phyloP scores from a whole-genome alignment of 2,113 vertebrate species.

The Malurus alboscapulatus region DNA sequence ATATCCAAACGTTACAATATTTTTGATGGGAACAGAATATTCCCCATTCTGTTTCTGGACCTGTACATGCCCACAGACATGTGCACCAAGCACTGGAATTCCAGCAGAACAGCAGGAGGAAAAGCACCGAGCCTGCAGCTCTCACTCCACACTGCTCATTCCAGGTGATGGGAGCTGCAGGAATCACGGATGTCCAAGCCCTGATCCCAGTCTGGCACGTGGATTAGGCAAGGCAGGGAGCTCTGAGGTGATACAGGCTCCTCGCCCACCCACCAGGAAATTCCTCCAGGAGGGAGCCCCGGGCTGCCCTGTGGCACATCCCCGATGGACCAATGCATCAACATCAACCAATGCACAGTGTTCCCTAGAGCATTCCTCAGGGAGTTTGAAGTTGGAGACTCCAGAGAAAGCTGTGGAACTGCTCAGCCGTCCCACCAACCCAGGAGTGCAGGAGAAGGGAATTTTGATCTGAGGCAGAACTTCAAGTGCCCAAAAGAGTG shows the following conservation, averaged over 20 bases:
- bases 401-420: neutral
- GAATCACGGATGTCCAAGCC: rapidly evolving
- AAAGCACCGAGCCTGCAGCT: neutral
- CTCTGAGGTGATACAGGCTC: neutral
- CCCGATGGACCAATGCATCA: rapidly evolving
- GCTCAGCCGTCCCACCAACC: neutral
- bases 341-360: rapidly evolving
- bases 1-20: rapidly evolving
- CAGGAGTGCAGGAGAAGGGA: rapidly evolving
- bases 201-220: rapidly evolving
- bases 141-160: rapidly evolving
- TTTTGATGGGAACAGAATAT: neutral
- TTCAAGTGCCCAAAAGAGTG: rapidly evolving
- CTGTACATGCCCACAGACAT: neutral
- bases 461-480: neutral
- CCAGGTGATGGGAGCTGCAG: rapidly evolving
- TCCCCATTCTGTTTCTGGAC: rapidly evolving
- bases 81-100: neutral
- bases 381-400: neutral
- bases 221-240: neutral
- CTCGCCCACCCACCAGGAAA: neutral
- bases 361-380: rapidly evolving
- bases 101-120: neutral
- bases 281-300: neutral
- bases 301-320: neutral